Conservation (phyloP, 2,113 vertebrate species). For the Coptodon bakossiorum region DNA sequence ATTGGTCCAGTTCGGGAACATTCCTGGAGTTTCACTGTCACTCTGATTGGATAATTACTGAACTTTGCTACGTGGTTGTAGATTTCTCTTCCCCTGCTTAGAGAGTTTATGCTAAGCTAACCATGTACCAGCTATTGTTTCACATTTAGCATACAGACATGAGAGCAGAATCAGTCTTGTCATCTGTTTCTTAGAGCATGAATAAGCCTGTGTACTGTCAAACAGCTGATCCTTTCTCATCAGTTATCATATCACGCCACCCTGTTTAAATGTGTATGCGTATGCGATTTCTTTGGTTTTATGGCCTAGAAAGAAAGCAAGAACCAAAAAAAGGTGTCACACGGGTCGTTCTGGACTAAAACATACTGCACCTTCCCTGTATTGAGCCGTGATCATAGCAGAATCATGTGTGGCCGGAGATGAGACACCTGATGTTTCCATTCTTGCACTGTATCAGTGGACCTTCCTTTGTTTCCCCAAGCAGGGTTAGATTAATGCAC, state of each 20-base stretch:
- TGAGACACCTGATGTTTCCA: constrained; percentile 27
- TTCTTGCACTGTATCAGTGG: constrained; percentile 33
- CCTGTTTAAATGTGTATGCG: neutral
- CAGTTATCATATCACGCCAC: neutral
- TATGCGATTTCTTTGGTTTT: neutral
- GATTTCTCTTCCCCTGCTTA: neutral
- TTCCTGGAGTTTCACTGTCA: neutral
- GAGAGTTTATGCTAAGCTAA: neutral
- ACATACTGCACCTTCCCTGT: neutral
- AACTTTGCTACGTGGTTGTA: neutral
- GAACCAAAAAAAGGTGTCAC: neutral
- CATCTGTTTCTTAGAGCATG: neutral
- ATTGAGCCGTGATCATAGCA: neutral
- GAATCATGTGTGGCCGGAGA: constrained; percentile 13
- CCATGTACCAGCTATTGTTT: neutral
- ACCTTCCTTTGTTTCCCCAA: constrained; percentile 56
- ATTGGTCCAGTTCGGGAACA: neutral
- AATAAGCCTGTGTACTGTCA: neutral
- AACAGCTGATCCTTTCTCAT: neutral
- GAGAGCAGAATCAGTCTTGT: neutral
- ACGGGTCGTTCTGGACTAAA: neutral
- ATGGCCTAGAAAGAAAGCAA: neutral
- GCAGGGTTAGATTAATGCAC: constrained; percentile 69
- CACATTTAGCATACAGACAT: neutral
- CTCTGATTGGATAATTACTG: neutral